Base-by-base conservation (phyloP, 2,797 vertebrate species). In the Pangasius djambal region DNA sequence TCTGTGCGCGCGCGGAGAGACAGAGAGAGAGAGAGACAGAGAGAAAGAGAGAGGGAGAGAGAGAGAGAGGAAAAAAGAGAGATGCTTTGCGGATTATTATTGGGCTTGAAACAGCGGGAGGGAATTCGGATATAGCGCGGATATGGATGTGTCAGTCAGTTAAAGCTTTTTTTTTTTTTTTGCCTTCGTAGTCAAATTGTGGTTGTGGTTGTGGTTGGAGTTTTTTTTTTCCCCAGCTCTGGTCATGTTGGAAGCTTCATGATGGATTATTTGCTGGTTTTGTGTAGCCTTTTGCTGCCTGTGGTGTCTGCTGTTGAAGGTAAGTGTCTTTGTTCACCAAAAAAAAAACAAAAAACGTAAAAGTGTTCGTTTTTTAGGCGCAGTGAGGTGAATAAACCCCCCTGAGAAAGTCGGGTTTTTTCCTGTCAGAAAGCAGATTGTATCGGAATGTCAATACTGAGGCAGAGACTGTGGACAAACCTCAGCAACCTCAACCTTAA, bases 221-320 rank as follows among this genome's bases (percentile, higher is more conserved):
- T 57, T 74, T 61, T 79, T 65, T 37, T 15, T 22, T 72, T 25
- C 12, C 6, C 25, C 89, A 93, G 92, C 92, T 92, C 87, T 96
- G 55, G 15, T 96, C 95, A 96, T 97, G 96, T 95, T 93, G 95
- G 93, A 94, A 91, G 95, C 70, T 94, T 95, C 93, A 93, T 96
- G 96, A 97, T 97, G 96, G 96, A 96, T 96, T 96, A 95, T 95
- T 94, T 96, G 95, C 95, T 96, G 94, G 95, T 96, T 94, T 88
- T 96, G 94, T 97, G 95, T 95, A 96, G 95, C 95, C 92, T 96
- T 91, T 48, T 96, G 86, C 93, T 97, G 84, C 95, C 96, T 52
- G 93, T 88, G 93, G 95, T 96, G 88, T 93, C 96, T 92, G 96
- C 95, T 87, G 96, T 97, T 4, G 96, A 97, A 96, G 96, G 96